These are phyloP conservation scores for Argyrosomus japonicus DNA, from an alignment of 2,113 vertebrate genomes.

Conservation along the genomic window DNA sequence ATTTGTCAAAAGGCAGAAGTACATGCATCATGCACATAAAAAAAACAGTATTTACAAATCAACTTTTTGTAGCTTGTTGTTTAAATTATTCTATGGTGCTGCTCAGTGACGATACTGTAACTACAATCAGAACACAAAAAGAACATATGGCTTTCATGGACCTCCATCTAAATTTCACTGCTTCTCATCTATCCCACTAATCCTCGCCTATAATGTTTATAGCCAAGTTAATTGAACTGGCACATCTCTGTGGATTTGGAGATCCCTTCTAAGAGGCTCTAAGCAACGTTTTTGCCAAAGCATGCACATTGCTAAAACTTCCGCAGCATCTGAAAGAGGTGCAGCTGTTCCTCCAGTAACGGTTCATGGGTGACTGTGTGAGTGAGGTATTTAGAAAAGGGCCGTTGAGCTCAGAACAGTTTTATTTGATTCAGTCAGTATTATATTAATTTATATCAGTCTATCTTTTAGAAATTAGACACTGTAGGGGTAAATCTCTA, in stretches of 20 bases:
- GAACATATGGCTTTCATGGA: conserved; percentile 60
- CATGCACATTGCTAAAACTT: conserved; percentile 47
- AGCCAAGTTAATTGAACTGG: conserved; percentile 67
- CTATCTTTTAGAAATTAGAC: neutral
- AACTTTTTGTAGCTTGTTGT: neutral
- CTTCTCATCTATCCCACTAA: conserved; percentile 58
- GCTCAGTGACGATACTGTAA: conserved; percentile 25
- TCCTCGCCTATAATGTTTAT: conserved; percentile 57
- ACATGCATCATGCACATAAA: conserved; percentile 24
- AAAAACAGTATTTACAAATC: neutral
- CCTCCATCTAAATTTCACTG: conserved; percentile 46
- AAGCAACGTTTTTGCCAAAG: conserved; percentile 50
- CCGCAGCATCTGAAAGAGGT: conserved; percentile 41
- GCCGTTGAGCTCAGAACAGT: neutral
- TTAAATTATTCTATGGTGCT: conserved; percentile 7
- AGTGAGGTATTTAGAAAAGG: conserved; percentile 6
- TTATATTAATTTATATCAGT: neutral
- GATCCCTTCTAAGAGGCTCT: conserved; percentile 51
- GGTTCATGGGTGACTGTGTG: conserved; percentile 18
- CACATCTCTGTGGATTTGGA: conserved; percentile 56
- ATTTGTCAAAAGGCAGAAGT: conserved; percentile 71
- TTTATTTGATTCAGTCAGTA: conserved; percentile 10
- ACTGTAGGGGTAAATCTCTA: neutral
- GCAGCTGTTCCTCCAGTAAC: conserved; percentile 65
- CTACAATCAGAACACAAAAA: conserved; percentile 45